phyloP scores from a whole-genome alignment of 2,888 invertebrate genomes.

The Hofmannophila pseudospretella region DNA sequence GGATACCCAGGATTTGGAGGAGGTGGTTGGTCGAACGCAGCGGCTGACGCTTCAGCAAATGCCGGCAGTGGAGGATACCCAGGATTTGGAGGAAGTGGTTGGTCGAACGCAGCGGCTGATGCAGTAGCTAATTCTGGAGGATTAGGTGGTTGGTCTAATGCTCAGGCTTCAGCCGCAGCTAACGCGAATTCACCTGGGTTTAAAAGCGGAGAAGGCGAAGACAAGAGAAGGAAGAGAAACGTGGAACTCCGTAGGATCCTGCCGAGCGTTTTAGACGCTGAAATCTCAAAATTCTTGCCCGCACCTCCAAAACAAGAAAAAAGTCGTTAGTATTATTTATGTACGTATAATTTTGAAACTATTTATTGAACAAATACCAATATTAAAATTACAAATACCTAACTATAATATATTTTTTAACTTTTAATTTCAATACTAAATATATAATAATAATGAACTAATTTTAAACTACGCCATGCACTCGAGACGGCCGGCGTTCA shows the following conservation, averaged over 20 bases:
- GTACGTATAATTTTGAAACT: not conserved
- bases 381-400: not conserved
- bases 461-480: too few species aligned
- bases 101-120: constrained; percentile 3
- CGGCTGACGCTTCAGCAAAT: constrained; percentile 11
- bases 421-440: too few species aligned
- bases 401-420: not conserved
- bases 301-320: not conserved
- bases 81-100: constrained; percentile 5
- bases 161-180: not conserved
- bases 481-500: too few species aligned
- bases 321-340: not conserved
- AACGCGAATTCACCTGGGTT: not conserved
- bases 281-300: not conserved
- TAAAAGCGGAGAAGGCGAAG: constrained; percentile 16
- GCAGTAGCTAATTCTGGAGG: constrained; percentile 1
- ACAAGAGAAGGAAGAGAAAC: constrained; percentile 9
- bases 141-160: constrained; percentile 5
- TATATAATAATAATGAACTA: too few species aligned
- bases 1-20: constrained; percentile 6
- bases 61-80: constrained; percentile 6
- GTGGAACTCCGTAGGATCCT: not conserved
- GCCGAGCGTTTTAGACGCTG: not conserved
- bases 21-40: constrained; percentile 5
- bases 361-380: not conserved